Conservation (phyloP, 1,140 invertebrate genomes). For the Nephotettix cincticeps region DNA sequence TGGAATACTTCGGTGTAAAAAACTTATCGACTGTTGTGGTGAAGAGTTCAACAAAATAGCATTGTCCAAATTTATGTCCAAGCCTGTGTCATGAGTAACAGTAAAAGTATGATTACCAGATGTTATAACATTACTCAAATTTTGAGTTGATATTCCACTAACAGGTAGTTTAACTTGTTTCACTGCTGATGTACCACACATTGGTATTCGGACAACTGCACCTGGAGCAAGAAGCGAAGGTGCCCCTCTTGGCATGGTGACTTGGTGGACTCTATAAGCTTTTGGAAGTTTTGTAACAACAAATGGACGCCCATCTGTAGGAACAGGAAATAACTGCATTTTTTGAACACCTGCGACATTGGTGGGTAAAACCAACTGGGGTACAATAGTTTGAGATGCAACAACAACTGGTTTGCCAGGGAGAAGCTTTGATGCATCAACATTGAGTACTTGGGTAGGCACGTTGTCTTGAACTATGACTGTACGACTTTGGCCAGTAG, state of each 20-base stretch:
- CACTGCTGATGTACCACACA: constrained; percentile 37
- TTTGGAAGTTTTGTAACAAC: constrained; percentile 41
- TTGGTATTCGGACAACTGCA: constrained; percentile 39
- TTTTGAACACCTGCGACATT: constrained; percentile 35
- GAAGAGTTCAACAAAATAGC: constrained; percentile 35
- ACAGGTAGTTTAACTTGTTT: constrained; percentile 41
- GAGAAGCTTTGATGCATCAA: constrained; percentile 37
- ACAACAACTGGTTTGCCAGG: constrained; percentile 40
- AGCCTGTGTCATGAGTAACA: constrained; percentile 29
- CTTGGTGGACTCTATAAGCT: constrained; percentile 41
- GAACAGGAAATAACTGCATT: constrained; percentile 41
- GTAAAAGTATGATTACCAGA: constrained; percentile 36
- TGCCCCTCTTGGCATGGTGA: constrained; percentile 39
- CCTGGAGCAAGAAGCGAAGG: constrained; percentile 35
- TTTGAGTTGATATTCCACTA: constrained; percentile 34
- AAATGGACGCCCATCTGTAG: constrained; percentile 38
- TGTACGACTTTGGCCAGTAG: constrained; percentile 45
- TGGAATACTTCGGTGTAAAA: constrained; percentile 32
- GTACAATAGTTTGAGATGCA: constrained; percentile 36
- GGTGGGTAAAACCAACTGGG: constrained; percentile 35
- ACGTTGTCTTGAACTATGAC: constrained; percentile 54
- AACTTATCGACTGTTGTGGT: constrained; percentile 31
- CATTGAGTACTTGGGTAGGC: constrained; percentile 34
- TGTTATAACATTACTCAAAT: constrained; percentile 35
- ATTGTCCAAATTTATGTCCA: constrained; percentile 37